Evolutionary conservation across 1,140 invertebrate species (phyloP).

Genomic region (Planococcus citri): DNA sequence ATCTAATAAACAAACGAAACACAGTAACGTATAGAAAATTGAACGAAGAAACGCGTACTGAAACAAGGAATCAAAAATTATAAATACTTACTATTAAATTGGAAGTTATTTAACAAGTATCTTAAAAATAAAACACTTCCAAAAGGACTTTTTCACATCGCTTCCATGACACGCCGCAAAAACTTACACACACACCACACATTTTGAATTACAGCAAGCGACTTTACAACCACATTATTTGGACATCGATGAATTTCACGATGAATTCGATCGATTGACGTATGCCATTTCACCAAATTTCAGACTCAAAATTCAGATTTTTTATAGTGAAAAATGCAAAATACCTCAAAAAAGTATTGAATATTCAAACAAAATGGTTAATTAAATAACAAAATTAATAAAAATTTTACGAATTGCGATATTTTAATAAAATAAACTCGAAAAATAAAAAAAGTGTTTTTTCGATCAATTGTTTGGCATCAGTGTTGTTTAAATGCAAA

Average conservation of each 20-base stretch:
- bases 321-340: too few species aligned
- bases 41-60: not conserved
- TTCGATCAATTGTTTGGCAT: too few species aligned
- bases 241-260: not conserved
- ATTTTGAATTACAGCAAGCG: not conserved
- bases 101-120: not conserved
- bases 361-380: too few species aligned
- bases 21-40: too few species aligned
- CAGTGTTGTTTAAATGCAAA: too few species aligned
- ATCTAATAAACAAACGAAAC: not conserved
- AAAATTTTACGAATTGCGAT: too few species aligned
- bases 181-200: not conserved
- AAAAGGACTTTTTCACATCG: not conserved
- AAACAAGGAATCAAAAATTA: not conserved
- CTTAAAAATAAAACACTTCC: not conserved
- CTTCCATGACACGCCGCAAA: slow-evolving; percentile 1
- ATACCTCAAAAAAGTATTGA: too few species aligned
- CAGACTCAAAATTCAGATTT: too few species aligned
- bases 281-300: too few species aligned
- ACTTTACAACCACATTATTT: not conserved
- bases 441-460: too few species aligned
- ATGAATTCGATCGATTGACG: not conserved
- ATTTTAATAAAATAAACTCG: too few species aligned
- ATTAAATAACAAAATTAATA: too few species aligned
- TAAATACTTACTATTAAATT: not conserved